Conservation (phyloP, 2,888 invertebrate genomes). For the Drosophila sordidapex region DNA sequence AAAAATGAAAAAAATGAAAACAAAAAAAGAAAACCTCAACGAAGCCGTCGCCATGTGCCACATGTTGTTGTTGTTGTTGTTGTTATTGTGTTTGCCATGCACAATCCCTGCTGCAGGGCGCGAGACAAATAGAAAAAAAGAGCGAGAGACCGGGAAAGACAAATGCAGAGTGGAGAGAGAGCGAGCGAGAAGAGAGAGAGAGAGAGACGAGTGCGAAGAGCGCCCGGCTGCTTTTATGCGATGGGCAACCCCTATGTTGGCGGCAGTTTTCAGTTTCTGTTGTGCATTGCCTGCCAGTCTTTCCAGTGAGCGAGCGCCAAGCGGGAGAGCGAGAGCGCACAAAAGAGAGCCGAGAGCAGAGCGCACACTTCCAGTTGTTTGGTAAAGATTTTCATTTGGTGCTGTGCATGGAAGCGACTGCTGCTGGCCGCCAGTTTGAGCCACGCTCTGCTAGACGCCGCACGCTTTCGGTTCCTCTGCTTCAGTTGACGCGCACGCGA, state of each 20-base stretch:
- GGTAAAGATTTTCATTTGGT: conserved; percentile 22
- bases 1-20: conserved; percentile 24
- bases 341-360: conserved; percentile 16
- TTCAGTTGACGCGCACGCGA: conserved; percentile 56
- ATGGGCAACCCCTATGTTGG: conserved; percentile 56
- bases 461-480: conserved; percentile 63
- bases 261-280: conserved; percentile 44
- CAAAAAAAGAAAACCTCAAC: conserved; percentile 49
- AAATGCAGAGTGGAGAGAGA: not conserved
- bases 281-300: conserved; percentile 35
- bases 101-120: conserved; percentile 56
- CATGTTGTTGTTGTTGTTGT: conserved; percentile 4
- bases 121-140: conserved; percentile 12
- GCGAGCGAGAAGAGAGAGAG: not conserved
- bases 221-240: conserved; percentile 34
- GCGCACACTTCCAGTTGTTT: conserved; percentile 40
- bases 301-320: conserved; percentile 51
- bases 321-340: conserved; percentile 26
- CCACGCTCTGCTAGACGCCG: conserved; percentile 75
- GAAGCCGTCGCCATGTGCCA: conserved; percentile 58
- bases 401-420: conserved; percentile 39
- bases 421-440: conserved; percentile 75
- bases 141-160: not conserved
- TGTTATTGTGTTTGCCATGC: conserved; percentile 41
- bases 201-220: conserved; percentile 12